These are phyloP conservation scores for Ispidina lecontei DNA, from an alignment of 2,797 vertebrate species.

Conservation along the genomic window DNA sequence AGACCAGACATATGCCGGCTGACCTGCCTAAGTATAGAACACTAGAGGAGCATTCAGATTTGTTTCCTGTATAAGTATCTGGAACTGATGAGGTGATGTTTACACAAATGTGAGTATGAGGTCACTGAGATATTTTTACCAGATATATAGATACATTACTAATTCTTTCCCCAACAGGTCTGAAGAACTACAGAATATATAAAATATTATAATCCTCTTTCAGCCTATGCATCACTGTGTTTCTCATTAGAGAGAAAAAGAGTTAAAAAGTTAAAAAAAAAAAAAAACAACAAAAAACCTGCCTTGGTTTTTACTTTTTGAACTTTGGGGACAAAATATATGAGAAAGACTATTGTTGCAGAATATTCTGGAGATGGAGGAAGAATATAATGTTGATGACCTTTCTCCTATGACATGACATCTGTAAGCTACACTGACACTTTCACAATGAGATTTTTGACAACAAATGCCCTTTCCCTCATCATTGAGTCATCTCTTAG, in stretches of 20 bases:
- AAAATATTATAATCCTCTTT: slow-evolving; percentile 40
- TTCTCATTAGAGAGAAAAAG: slow-evolving; percentile 48
- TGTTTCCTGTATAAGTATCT: slow-evolving; percentile 82
- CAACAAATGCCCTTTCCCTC: background rate
- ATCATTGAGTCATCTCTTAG: background rate
- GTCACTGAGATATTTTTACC: slow-evolving; percentile 84
- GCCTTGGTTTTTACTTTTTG: background rate
- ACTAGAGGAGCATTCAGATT: slow-evolving; percentile 78
- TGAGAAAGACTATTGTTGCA: background rate
- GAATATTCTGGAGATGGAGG: background rate
- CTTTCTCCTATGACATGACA: background rate
- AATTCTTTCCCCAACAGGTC: slow-evolving; percentile 77
- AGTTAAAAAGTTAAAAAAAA: background rate
- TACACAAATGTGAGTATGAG: slow-evolving; percentile 83
- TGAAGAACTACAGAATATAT: slow-evolving; percentile 61
- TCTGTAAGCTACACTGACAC: background rate
- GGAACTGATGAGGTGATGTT: slow-evolving; percentile 82
- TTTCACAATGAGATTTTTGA: slow-evolving; percentile 15
- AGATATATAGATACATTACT: slow-evolving; percentile 81
- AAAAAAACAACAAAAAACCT: background rate
- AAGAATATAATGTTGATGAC: background rate
- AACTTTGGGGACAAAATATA: background rate
- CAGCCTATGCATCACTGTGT: background rate
- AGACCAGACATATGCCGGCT: slow-evolving; percentile 80
- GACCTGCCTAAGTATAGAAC: slow-evolving; percentile 84